Base-by-base conservation (phyloP, 2,797 vertebrate genomes). In the Hipposideros larvatus region DNA sequence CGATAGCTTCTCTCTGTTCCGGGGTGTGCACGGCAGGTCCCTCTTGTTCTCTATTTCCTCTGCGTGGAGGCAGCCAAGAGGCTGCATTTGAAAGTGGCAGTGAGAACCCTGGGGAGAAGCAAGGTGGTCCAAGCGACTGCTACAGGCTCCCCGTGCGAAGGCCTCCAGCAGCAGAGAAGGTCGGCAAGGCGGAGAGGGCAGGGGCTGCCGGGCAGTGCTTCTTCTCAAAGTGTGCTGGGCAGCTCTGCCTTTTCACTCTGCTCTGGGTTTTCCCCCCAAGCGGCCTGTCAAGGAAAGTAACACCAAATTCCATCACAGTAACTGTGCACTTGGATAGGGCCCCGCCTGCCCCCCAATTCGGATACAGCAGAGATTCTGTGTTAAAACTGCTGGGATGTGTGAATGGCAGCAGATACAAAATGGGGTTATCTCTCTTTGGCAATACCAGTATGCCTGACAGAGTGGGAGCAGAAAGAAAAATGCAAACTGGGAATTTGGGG, bases 271-370 rank as follows among this genome's bases (percentile, higher is more conserved):
- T 18, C 3, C 53, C 16, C 16, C 4, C 4, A 37, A 37, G 11
- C 37, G 1, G n/a, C 24, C 46, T 55, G 68, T n/a, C 18, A 10
- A 43, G 48, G 57, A 16, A 46, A 66, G 57, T 22, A 11, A 16
- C 34, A 1, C 24, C 18, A 9, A 3, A 2, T 18, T 68, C n/a
- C 2, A 41, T 9, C 14, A 24, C 16, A 15, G 80, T 7, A 51
- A 7, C 46, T 2, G 24, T 6, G 4, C 15, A 0, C 3, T 3
- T 9, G 13, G 46, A 4, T 1, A 19, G 26, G 63, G 46, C 21
- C 26, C 37, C 11, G 11, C 2, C n/a, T 11, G 0, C 9, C 34
- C 31, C 0, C 10, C 9, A 16, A 11, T n/a, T 43, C 28, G 4
- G 73, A 46, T 7, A 24, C 63, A 2, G 37, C 13, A 4, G 51